Base-by-base conservation (phyloP, 2,797 vertebrate species). In the Gallirallus australis region DNA sequence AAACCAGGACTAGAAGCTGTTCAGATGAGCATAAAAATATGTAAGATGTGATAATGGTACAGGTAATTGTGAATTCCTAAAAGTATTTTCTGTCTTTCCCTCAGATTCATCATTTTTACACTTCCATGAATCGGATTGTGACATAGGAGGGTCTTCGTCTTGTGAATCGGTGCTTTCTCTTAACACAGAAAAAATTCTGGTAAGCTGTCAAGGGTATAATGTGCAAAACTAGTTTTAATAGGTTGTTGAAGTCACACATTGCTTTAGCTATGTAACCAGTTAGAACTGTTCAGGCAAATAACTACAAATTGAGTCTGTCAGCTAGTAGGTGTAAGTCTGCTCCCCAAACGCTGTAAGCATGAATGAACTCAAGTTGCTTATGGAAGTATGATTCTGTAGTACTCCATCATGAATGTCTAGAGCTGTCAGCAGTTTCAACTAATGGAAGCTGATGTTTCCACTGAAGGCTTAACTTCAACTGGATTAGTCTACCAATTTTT, bases 151-250 rank as follows among this genome's bases (percentile, higher is more conserved):
- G 69, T 98, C 98, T 31, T 98, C 98, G 0, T 98, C 99, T 56
- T 99, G 99, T 90, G 99, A 99, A 97, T 99, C 99, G 4, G 86
- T 99, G 77, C 98, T 99, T 94, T 99, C 99, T 16, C 98, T 99
- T 19, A 99, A 99, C 54, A 99, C 99, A 33, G 99, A 99, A 93
- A 99, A 99, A 97, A 99, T 99, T 93, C 97, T 99, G 98, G 99
- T 99, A 98, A 93, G 98, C 60, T 52, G 27, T 71, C 48, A 57
- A 54, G 13, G 60, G 31, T 59, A 24, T 35, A 78, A 39, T 1
- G 1, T 50, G 28, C 45, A 28, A 77, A 90, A 14, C n/a, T 15
- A 20, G 76, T 91, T 47, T 54, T 64, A 48, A 53, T 64, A 64
- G 56, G 2, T 24, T 53, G 9, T 66, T 56, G 54, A 88, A 78